Base-by-base conservation (phyloP, 2,888 invertebrate species). In the Xylota sylvarum region DNA sequence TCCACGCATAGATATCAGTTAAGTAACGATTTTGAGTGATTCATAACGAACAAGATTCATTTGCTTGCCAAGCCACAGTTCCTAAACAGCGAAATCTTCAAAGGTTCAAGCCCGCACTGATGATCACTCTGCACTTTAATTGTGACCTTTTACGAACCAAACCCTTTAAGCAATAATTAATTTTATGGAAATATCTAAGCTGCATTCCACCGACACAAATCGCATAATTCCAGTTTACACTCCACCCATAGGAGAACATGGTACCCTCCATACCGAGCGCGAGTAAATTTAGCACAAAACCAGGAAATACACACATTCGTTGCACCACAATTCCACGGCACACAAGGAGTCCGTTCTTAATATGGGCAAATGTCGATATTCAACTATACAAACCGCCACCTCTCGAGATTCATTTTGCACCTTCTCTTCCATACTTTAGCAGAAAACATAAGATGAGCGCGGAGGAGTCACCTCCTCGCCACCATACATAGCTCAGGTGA, bases 351-450 rank as follows among this genome's bases (percentile, higher is more conserved):
- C 17, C 55, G 56, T 55, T n/a, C 85, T 80, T 46, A 60, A 81
- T 81, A 81, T 81, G 85, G 85, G 30, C 76, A 81, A 70, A 72
- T 67, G 85, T 77, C 67, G 77, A 62, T 82, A 62, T 62, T 43
- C 70, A 50, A 64, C 14, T 55, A 37, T 19, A 14, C 17, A 43
- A 27, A 46, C 4, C 35, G 40, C 5, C 23, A 64, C 50, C 19
- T 30, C 9, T 4, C 1, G 37, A 37, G 35, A 65, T 73, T 58
- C 79, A 80, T 43, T 73, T 74, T 65, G 43, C 80, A 58, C 65
- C 80, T 64, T 60, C 58, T 40, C 40, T 60, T 17, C 32, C 50
- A 62, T 62, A 52, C 43, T 9, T 40, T n/a, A 6, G 43, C 27
- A 5, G 19, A 58, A 23, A 55, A 32, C 56, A 69, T 32, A 32